These are phyloP conservation scores for Harpagifer antarcticus DNA, from an alignment of 2,797 vertebrate species.

Conservation along the genomic window DNA sequence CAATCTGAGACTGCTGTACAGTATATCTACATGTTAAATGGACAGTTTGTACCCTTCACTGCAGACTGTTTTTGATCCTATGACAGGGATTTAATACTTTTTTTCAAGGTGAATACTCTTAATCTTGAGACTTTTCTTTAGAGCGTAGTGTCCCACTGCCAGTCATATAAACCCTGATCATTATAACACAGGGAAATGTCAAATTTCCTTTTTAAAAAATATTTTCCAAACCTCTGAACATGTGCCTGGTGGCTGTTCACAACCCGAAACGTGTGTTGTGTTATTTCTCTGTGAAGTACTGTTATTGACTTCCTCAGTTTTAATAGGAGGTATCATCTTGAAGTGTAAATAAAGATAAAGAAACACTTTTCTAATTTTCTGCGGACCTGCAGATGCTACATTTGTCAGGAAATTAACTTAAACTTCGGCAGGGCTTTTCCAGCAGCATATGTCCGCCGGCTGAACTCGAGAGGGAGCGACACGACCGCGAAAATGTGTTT, in stretches of 20 bases:
- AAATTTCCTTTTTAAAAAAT: constrained; percentile 43
- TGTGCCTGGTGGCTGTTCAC: constrained; percentile 71
- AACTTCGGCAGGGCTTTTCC: constrained; percentile 6
- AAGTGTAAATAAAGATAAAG: constrained; percentile 38
- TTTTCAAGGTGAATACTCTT: constrained; percentile 31
- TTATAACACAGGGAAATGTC: constrained; percentile 18
- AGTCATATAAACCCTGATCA: constrained; percentile 38
- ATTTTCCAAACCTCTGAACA: constrained; percentile 57
- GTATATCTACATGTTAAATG: constrained; percentile 43
- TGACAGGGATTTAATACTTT: constrained; percentile 45
- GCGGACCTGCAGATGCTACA: constrained; percentile 1
- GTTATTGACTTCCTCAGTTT: constrained; percentile 55
- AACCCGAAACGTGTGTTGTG: constrained; percentile 42
- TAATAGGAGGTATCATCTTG: constrained; percentile 37
- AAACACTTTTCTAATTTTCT: constrained; percentile 44
- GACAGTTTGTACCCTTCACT: constrained; percentile 55
- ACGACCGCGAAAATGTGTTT: constrained; percentile 46
- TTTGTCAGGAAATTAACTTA: neutral
- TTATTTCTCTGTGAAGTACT: constrained; percentile 60
- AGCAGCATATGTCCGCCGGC: constrained; percentile 52
- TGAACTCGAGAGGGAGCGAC: constrained; percentile 17
- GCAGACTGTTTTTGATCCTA: constrained; percentile 60
- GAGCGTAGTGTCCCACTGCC: constrained; percentile 69
- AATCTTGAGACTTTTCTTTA: constrained; percentile 67
- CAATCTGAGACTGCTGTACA: constrained; percentile 33